A percentile compares a stretch with the other conserved stretches of the same genome.
Evolutionary conservation across 2,113 vertebrate species (phyloP).

Genomic region (Chascanopsetta lugubris): DNA sequence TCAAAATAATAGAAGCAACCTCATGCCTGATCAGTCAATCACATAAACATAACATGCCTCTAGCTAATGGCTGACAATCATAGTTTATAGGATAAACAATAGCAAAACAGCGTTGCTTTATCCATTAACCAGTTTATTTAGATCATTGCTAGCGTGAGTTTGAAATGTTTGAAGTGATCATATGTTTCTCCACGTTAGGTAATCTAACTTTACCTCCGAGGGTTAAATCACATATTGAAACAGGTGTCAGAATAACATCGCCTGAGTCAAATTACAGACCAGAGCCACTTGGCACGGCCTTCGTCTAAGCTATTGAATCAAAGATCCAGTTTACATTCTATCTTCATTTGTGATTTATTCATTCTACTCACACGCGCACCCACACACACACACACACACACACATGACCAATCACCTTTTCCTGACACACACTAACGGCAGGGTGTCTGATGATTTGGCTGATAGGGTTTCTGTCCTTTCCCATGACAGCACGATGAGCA

Average conservation of each 20-base stretch:
- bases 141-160: background rate
- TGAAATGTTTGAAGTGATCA: background rate
- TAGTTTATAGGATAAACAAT: background rate
- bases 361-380: no score
- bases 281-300: conserved; percentile 21
- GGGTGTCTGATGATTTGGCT: conserved; percentile 2
- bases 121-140: background rate
- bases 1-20: no score
- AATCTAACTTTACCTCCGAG: conserved; percentile 30
- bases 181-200: background rate
- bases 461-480: conserved; percentile 28
- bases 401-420: background rate
- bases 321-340: background rate
- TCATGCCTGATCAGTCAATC: no score
- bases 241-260: conserved; percentile 49
- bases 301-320: background rate
- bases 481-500: conserved; percentile 42
- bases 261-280: conserved; percentile 16
- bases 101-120: background rate
- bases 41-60: no score
- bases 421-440: background rate
- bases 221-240: conserved; percentile 54
- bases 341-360: no score
- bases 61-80: no score
- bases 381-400: background rate